Evolutionary conservation across 2,113 vertebrate genomes (phyloP).

Genomic region (Neolamprologus devosi): DNA sequence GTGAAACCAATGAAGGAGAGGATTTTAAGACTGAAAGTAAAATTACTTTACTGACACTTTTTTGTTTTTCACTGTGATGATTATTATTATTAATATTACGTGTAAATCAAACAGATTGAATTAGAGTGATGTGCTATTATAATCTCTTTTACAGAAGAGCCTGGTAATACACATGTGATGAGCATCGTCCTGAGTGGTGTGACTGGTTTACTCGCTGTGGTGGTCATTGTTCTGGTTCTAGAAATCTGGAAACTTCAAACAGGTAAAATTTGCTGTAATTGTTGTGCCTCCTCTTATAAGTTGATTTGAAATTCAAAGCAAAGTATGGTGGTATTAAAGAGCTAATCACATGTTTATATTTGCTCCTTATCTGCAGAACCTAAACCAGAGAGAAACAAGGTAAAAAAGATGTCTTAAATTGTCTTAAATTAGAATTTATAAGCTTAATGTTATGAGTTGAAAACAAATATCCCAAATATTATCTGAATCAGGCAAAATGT

Average conservation of each 20-base stretch:
- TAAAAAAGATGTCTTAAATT: rapidly evolving
- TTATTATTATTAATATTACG: rapidly evolving
- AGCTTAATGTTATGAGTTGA: not conserved
- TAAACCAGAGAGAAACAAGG: not conserved
- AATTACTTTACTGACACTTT: not conserved
- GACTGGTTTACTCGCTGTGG: not conserved
- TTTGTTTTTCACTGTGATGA: rapidly evolving
- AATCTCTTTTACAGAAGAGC: not conserved
- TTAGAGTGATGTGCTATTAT: rapidly evolving
- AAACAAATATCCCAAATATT: rapidly evolving
- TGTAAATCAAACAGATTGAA: not conserved
- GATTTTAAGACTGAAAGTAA: not conserved
- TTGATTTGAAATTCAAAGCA: not conserved
- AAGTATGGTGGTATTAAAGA: not conserved
- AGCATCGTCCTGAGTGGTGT: not conserved
- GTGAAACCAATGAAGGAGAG: not conserved
- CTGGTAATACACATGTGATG: not conserved
- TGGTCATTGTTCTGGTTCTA: not conserved
- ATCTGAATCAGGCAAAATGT: rapidly evolving
- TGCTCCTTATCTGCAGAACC: not conserved
- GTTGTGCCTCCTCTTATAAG: not conserved
- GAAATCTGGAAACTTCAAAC: rapidly evolving
- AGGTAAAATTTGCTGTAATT: not conserved
- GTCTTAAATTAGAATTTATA: not conserved
- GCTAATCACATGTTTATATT: not conserved